Conservation (phyloP, 1,140 invertebrate genomes). For the Meloidogyne chitwoodi region DNA sequence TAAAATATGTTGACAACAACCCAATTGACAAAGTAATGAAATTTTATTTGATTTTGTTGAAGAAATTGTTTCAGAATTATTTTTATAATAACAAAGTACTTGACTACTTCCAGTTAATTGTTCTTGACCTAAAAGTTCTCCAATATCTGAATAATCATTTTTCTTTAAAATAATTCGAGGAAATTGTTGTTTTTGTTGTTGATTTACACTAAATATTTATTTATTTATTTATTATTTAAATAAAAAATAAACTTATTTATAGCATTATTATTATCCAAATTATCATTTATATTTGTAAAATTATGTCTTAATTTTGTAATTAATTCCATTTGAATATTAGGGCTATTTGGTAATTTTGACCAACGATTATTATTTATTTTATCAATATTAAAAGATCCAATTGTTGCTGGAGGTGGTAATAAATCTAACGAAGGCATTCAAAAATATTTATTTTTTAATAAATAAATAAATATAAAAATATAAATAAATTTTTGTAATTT, state of each 20-base stretch:
- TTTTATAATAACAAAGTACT: conserved; percentile 8
- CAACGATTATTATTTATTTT: conserved; percentile 5
- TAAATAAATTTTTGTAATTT: not conserved
- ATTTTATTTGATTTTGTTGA: not conserved
- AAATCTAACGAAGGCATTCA: conserved; percentile 11
- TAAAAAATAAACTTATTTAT: no score
- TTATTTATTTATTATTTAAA: no score
- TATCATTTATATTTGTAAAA: not conserved
- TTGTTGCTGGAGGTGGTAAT: conserved; percentile 5
- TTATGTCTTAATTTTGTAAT: not conserved
- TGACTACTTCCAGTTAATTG: conserved; percentile 19
- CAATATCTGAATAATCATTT: conserved; percentile 11
- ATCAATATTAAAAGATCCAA: not conserved
- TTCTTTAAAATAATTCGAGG: conserved; percentile 3
- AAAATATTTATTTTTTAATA: not conserved
- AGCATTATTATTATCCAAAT: not conserved
- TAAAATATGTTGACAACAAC: conserved; percentile 11
- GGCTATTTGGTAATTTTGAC: not conserved
- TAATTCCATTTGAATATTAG: conserved; percentile 7
- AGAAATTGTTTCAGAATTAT: not conserved
- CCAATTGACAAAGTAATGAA: conserved; percentile 10
- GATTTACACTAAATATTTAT: not conserved
- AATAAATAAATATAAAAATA: not conserved
- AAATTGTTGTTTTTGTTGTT: not conserved
- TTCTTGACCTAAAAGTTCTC: conserved; percentile 15